Conservation (phyloP, 2,888 invertebrate genomes). For the Platynereis dumerilii region DNA sequence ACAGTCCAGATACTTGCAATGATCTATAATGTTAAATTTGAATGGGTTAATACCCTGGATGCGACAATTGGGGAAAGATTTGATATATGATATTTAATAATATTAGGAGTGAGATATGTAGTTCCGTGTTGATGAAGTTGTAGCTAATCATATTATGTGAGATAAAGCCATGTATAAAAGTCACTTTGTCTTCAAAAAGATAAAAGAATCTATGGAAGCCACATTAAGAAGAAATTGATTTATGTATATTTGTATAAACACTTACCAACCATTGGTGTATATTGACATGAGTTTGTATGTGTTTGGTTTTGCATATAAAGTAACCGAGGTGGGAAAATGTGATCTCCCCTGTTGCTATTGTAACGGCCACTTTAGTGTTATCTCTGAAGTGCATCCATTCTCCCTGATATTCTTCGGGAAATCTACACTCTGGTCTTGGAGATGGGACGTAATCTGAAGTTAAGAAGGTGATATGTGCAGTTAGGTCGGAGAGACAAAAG, state of each 20-base stretch:
- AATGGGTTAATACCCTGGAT: too few relatives aligned
- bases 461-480: not conserved
- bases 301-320: constrained; percentile 49
- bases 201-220: too few relatives aligned
- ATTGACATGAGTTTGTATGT: constrained; percentile 51
- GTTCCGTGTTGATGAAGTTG: too few relatives aligned
- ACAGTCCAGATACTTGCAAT: too few relatives aligned
- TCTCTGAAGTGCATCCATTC: constrained; percentile 52
- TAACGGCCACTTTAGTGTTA: constrained; percentile 45
- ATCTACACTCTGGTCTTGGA: constrained; percentile 42
- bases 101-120: too few relatives aligned
- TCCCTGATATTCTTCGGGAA: constrained; percentile 48
- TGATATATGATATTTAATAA: too few relatives aligned
- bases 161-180: too few relatives aligned
- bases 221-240: not conserved
- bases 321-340: constrained; percentile 48
- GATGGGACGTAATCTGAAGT: constrained; percentile 29
- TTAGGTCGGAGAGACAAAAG: too few relatives aligned
- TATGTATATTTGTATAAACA: not conserved
- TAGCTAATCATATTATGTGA: too few relatives aligned
- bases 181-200: too few relatives aligned
- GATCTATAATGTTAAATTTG: too few relatives aligned
- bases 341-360: constrained; percentile 44
- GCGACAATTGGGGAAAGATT: too few relatives aligned
- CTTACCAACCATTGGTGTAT: constrained; percentile 58